Evolutionary conservation across 2,113 vertebrate species (phyloP), one percentile per base, ranked within the genome.

Genomic region (Strigops habroptila): DNA sequence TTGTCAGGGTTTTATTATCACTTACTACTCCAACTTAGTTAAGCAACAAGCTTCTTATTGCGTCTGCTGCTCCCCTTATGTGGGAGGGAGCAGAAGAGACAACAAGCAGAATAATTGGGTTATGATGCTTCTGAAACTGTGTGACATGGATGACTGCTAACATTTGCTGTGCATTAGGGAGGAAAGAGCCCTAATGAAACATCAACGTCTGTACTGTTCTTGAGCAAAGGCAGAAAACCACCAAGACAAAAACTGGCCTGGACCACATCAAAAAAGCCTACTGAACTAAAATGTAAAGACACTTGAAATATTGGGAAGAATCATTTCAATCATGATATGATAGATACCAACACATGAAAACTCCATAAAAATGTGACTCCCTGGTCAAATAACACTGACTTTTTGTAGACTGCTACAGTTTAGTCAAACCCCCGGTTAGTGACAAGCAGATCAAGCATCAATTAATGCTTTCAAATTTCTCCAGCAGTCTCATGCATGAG

Each of bases 401-500:
- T 62, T 62, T 44, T 93, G 64, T 52, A 71, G 67, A 83, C 87
- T 65, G 55, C 84, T 53, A 87, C 67, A 52, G 60, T 82, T 92
- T 68, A 94, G 59, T 92, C 65, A 88, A 65, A 79, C 39, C 68
- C 60, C 30, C 5, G 3, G 84, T 95, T 94, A 90, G 95, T 94
- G 93, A 97, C 96, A 90, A 18, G 41, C 33, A 96, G 68, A 94
- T 86, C 86, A 93, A 93, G 88, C 92, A 90, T 69, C 82, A 48
- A 71, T 88, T 65, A 95, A 95, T 75, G 43, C 80, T 63, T 91
- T 96, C 77, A 86, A 49, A 68, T 76, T 63, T 76, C 83, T 80
- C 95, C 94, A 92, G 88, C 69, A 81, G 87, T 41, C 80, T 82
- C 98, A 97, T 97, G 97, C 98, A 91, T 49, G 44, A 77, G 80